These are phyloP conservation scores for Watsonalla binaria DNA, from an alignment of 2,888 invertebrate species.

Conservation along the genomic window DNA sequence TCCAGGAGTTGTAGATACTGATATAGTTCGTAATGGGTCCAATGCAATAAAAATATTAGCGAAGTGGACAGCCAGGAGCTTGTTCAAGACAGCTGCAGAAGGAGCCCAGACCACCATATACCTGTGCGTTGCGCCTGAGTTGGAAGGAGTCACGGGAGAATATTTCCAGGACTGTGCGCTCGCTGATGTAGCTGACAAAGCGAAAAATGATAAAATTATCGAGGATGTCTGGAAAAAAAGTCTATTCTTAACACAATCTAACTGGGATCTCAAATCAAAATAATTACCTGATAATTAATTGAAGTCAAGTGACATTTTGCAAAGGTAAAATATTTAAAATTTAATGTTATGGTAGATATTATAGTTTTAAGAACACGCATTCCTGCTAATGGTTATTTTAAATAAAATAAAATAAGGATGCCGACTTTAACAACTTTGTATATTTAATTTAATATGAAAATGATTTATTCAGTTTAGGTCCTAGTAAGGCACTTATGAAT, in stretches of 20 bases:
- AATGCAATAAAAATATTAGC: slow-evolving; percentile 63
- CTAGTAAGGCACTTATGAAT: too few relatives aligned
- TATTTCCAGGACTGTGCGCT: slow-evolving; percentile 88
- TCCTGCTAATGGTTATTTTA: too few relatives aligned
- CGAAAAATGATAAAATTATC: slow-evolving; percentile 81
- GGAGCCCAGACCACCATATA: slow-evolving; percentile 89
- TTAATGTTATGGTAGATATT: too few relatives aligned
- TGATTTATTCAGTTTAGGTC: too few relatives aligned
- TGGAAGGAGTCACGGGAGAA: slow-evolving; percentile 83
- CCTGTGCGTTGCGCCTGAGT: slow-evolving; percentile 84
- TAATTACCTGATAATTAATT: background rate
- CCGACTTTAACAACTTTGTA: too few relatives aligned
- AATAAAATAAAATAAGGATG: too few relatives aligned
- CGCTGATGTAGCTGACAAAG: slow-evolving; percentile 66
- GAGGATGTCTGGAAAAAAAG: slow-evolving; percentile 86
- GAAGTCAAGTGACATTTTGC: too few relatives aligned
- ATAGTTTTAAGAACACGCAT: too few relatives aligned
- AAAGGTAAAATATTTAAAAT: too few relatives aligned
- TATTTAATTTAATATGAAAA: too few relatives aligned
- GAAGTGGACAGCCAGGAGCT: slow-evolving; percentile 70
- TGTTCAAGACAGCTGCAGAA: slow-evolving; percentile 84
- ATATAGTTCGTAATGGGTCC: slow-evolving; percentile 83
- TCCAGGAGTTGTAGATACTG: slow-evolving; percentile 89
- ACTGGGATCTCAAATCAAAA: background rate
- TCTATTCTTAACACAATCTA: slow-evolving; percentile 23